Percentiles rank a stretch among this genome's conserved stretches.
Evolutionary conservation across 2,888 invertebrate species (phyloP).

Genomic region (Diadegma fenestrale): DNA sequence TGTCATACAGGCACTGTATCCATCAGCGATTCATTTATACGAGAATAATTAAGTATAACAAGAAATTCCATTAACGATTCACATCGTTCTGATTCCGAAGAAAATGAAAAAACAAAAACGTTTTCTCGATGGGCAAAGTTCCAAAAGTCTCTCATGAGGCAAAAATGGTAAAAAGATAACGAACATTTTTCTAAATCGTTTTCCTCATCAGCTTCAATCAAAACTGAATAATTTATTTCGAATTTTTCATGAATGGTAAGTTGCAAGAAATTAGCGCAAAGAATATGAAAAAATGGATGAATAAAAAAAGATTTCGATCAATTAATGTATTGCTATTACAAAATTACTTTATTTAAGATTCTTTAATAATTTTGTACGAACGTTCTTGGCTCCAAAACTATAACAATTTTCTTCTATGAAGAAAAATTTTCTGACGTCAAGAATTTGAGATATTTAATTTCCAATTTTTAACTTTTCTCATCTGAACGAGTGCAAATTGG

Average conservation of each 20-base stretch:
- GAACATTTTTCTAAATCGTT: neutral
- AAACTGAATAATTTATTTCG: neutral
- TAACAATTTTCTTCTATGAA: too few relatives aligned
- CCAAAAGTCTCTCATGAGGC: slow-evolving; percentile 2
- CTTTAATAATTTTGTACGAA: too few relatives aligned
- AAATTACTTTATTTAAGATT: too few relatives aligned
- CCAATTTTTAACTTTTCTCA: too few relatives aligned
- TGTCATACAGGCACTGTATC: neutral
- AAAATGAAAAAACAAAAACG: neutral
- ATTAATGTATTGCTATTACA: too few relatives aligned
- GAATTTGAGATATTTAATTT: too few relatives aligned
- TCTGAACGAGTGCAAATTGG: too few relatives aligned
- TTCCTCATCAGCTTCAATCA: neutral
- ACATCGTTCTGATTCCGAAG: neutral
- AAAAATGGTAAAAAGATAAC: slow-evolving; percentile 1
- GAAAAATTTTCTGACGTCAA: too few relatives aligned
- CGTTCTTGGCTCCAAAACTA: too few relatives aligned
- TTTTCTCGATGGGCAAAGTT: slow-evolving; percentile 19
- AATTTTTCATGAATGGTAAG: neutral
- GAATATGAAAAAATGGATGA: too few relatives aligned
- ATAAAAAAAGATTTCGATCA: too few relatives aligned
- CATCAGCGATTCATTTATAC: neutral
- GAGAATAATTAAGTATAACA: neutral
- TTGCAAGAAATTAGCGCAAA: too few relatives aligned
- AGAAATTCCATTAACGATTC: slow-evolving; percentile 12